These are phyloP conservation scores for Hippocampus zosterae DNA, from an alignment of 2,113 vertebrate genomes.

Conservation along the genomic window DNA sequence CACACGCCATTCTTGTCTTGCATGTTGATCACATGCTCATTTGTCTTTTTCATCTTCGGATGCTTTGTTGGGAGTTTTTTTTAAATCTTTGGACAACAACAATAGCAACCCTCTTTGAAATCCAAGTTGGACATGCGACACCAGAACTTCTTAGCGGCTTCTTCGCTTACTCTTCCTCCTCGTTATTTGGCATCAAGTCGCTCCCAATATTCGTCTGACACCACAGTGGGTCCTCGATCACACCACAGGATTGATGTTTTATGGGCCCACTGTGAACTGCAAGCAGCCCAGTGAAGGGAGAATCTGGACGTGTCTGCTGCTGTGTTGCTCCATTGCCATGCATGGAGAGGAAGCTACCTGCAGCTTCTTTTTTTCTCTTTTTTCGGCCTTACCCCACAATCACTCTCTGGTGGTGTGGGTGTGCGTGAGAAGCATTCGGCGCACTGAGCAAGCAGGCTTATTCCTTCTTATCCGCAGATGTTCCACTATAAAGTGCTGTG, in stretches of 20 bases:
- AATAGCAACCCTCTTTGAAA: too few species aligned
- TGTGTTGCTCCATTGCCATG: conserved; percentile 15
- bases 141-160: neutral
- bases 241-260: conserved; percentile 35
- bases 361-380: conserved; percentile 1
- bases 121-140: too few species aligned
- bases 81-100: neutral
- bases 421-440: conserved; percentile 1
- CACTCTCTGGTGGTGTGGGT: conserved; percentile 16
- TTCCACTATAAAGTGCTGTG: conserved; percentile 2
- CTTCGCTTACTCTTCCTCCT: conserved; percentile 29
- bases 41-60: too few species aligned
- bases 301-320: conserved; percentile 32
- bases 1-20: too few species aligned
- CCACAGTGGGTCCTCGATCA: conserved; percentile 49
- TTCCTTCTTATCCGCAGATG: conserved; percentile 4
- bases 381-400: conserved; percentile 23
- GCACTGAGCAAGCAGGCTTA: neutral
- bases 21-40: too few species aligned
- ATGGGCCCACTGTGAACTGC: conserved; percentile 38
- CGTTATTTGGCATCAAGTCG: conserved; percentile 26
- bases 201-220: conserved; percentile 50
- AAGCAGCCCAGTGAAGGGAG: conserved; percentile 20
- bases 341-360: conserved; percentile 15
- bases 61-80: too few species aligned